Base-by-base conservation (phyloP, 2,113 vertebrate species). In the Probosciger aterrimus region DNA sequence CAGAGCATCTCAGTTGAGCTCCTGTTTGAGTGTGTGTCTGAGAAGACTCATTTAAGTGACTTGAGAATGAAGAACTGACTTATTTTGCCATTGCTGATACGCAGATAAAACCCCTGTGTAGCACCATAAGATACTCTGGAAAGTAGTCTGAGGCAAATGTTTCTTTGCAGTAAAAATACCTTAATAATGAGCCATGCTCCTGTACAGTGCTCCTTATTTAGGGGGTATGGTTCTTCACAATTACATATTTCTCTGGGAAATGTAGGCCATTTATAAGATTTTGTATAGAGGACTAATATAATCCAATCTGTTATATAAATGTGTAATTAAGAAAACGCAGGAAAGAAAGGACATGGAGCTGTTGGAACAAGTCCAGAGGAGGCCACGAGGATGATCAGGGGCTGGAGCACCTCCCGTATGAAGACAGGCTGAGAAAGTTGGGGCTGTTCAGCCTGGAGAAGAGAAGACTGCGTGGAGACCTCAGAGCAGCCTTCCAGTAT, bases 201-300 rank as follows among this genome's bases (percentile, higher is more conserved):
- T 52, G 28, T 43, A 33, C 9, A 46, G 2, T 0, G 0, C 53
- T 71, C 30, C 37, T 49, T 71, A 11, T 20, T 59, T 67, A 25
- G 8, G 43, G 6, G 14, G 14, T 14, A 16, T 15, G 14, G 7
- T 69, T 85, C 52, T 84, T 80, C 74, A 65, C 20, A 84, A 23
- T 71, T 68, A 8, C 10, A 6, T 18, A 7, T 82, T 85, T 44
- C 41, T 62, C 35, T 65, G 49, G 73, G 57, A 91, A 79, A 73
- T 25, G 8, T 30, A 77, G 31, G 7, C 25, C n/a, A 27, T 71
- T 55, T 60, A 16, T 41, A 75, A 28, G 14, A 28, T 44, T 82
- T 87, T 84, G 7, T 62, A 27, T 25, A 65, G 18, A 64, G 10
- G 18, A n/a, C 4, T 1, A 55, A 71, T 55, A 55, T 6, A 73